Evolutionary conservation across 2,113 vertebrate genomes (phyloP), one percentile per base, ranked within the genome.

Genomic region (Syngnathus typhle): DNA sequence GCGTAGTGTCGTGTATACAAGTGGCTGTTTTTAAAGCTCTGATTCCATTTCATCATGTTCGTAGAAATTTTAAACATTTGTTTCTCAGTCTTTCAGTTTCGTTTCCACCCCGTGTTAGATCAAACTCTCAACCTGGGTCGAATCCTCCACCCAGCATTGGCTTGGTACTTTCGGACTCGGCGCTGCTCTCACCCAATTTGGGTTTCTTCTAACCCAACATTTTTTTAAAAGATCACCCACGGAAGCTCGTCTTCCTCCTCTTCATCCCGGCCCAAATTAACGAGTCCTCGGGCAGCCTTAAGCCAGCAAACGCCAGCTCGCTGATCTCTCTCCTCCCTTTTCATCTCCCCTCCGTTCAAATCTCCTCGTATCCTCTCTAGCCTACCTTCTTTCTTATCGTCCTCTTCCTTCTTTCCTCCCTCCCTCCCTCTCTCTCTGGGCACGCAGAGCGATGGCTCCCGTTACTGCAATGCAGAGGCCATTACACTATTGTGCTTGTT

Each of bases 381-480:
- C 82, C 68, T 65, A 71, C 75, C 73, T 78, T 79, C 84, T 77
- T 77, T 79, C 84, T 77, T 77, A 74, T 73, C 76, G 58, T 78
- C 79, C 16, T 64, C 65, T 39, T 63, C 66, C 71, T 69, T 60
- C 54, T 65, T 54, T 63, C 66, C 70, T 69, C 58, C 54, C 67
- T 54, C 68, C 23, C 61, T 65, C 66, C 5, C 15, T 60, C 6
- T 6, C 6, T 21, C 6, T 21, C 41, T 55, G 65, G 27, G 83
- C 82, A 86, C 82, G 76, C 69, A 73, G 83, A 85, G 85, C 87
- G 82, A 67, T 67, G 39, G 72, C 49, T 77, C 74, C 62, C 83
- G 84, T 84, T 81, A 74, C 86, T 88, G 88, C 88, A 89, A 87
- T 89, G 87, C 88, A 84, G 88, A 85, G 79, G 78, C 70, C 82